Evolutionary conservation across 2,797 vertebrate species (phyloP), one percentile per base, ranked within the genome.

Genomic region (Loris lydekkerianus): DNA sequence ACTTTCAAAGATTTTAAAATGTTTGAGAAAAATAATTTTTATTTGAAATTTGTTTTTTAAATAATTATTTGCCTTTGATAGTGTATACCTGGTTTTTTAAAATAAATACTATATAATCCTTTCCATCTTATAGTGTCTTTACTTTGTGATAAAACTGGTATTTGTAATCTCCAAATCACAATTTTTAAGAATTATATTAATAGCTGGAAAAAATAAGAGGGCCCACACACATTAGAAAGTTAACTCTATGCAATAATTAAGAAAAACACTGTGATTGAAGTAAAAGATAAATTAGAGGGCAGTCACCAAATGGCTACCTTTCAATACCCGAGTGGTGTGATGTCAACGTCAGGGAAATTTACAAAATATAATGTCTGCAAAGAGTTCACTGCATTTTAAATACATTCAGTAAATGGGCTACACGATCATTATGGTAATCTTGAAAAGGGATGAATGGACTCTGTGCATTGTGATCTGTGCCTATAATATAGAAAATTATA

Each of bases 231-330:
- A 43, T 77, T 69, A 75, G 83, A 78, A 92, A 61, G 96, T 60
- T 60, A 97, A 91, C 78, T 61, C 58, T 53, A 60, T 49, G 76
- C 8, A 10, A 91, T 60, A 93, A 85, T 96, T 94, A 96, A 96
- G 53, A 95, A 91, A 97, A 97, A 89, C 1, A 37, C 43, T 95
- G 89, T 96, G 76, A 95, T 49, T 98, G 93, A 97, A 94, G 80
- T 2, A 81, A 89, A 82, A 67, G 90, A 76, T 73, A 97, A 98
- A 98, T 98, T 97, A 98, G 95, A 98, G 96, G 56, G 93, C 92
- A 97, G n/a, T 34, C 65, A 89, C 97, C 83, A 98, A 97, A 93
- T 96, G 43, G 90, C 94, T 98, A 86, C 98, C 97, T 98, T 96
- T 92, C 96, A 93, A 91, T 13, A 69, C 0, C 0, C 90, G 86